These are phyloP conservation scores for Epirrhoe tristata DNA, from an alignment of 2,888 invertebrate genomes.

Conservation along the genomic window DNA sequence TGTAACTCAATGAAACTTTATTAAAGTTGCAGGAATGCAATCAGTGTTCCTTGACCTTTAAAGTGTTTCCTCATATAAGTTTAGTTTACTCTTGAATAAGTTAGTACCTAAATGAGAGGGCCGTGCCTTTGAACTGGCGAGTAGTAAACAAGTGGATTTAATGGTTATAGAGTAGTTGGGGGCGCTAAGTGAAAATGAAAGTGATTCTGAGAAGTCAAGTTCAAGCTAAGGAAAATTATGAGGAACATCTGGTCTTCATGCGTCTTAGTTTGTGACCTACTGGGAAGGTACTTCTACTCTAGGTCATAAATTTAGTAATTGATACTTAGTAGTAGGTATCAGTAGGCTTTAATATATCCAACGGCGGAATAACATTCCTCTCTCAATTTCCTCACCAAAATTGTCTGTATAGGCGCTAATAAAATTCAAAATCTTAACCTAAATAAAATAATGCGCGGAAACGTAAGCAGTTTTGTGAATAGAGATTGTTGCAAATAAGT, in stretches of 20 bases:
- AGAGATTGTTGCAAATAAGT: constrained; percentile 67
- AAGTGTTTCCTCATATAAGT: constrained; percentile 52
- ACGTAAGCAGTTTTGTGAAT: constrained; percentile 53
- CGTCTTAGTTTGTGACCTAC: not conserved
- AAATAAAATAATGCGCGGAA: not conserved
- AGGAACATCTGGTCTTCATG: constrained; percentile 49
- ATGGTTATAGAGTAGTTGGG: constrained; percentile 72
- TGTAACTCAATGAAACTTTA: not conserved
- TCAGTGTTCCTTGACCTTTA: constrained; percentile 13
- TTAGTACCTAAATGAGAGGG: constrained; percentile 63
- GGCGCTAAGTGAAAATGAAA: constrained; percentile 79
- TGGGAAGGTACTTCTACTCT: not conserved
- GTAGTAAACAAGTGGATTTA: constrained; percentile 75
- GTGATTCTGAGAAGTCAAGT: constrained; percentile 69
- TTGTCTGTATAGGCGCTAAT: not conserved
- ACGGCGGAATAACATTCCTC: not conserved
- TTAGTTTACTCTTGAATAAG: constrained; percentile 72
- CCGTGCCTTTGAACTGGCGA: constrained; percentile 54
- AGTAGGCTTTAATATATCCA: not conserved
- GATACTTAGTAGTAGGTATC: too few species aligned
- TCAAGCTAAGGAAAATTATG: constrained; percentile 67
- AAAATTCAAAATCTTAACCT: not conserved
- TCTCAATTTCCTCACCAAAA: not conserved
- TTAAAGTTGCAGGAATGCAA: not conserved
- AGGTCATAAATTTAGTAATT: not conserved